A percentile compares a stretch with the other conserved stretches of the same genome.
Evolutionary conservation across 2,113 vertebrate species (phyloP).

Genomic region (Colius striatus): DNA sequence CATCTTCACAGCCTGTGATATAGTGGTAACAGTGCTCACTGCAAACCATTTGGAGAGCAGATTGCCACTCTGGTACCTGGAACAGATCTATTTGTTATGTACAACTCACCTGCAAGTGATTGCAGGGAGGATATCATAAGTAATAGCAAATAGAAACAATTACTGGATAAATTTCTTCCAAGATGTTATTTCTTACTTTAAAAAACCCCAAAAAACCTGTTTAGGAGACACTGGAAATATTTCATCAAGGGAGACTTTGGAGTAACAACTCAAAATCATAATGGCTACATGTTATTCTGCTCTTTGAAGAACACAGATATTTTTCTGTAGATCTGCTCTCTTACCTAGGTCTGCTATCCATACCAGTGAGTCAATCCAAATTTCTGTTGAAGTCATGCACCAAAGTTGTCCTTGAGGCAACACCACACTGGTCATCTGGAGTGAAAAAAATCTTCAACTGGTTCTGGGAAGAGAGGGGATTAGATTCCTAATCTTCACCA

Average conservation of each 20-base stretch:
- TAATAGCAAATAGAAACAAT: background rate
- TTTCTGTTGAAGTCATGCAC: background rate
- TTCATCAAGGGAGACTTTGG: background rate
- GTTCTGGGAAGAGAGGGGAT: background rate
- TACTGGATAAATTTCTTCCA: background rate
- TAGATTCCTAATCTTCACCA: background rate
- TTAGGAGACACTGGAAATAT: background rate
- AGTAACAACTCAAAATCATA: background rate
- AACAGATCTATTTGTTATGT: background rate
- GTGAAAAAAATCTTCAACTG: background rate
- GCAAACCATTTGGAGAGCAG: background rate
- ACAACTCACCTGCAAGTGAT: background rate
- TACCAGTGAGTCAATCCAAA: background rate
- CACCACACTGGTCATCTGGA: background rate
- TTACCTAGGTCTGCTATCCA: background rate
- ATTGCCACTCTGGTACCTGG: background rate
- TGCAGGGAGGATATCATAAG: background rate
- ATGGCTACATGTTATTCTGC: background rate
- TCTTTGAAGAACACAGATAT: background rate
- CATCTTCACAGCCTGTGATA: background rate
- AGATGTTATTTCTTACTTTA: background rate
- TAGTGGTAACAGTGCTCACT: background rate
- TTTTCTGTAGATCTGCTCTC: background rate
- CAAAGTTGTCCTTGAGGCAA: background rate
- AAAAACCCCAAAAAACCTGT: background rate